Evolutionary conservation across 2,888 invertebrate genomes (phyloP).

Genomic region (Temnothorax unifasciatus): DNA sequence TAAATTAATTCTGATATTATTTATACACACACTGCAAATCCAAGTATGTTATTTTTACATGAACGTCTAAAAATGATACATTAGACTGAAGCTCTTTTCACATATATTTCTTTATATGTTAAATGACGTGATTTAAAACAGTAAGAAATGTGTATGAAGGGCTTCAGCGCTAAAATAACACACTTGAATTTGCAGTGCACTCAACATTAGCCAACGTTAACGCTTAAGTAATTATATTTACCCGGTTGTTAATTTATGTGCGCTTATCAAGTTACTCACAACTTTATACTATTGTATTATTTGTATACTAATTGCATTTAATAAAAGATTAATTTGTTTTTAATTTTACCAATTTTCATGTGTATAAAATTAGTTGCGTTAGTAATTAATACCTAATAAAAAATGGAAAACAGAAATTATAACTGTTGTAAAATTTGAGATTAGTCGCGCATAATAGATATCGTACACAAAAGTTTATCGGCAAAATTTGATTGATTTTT

Average conservation of each 20-base stretch:
- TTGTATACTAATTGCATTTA: not conserved
- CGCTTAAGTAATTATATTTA: not conserved
- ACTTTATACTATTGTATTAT: not conserved
- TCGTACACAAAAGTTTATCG: not conserved
- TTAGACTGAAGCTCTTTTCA: no score
- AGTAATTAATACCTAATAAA: not conserved
- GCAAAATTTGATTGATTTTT: not conserved
- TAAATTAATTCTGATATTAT: constrained; percentile 19
- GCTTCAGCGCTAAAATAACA: no score
- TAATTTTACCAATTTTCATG: not conserved
- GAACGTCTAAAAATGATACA: no score
- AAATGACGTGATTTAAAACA: no score
- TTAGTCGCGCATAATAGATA: not conserved
- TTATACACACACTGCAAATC: not conserved
- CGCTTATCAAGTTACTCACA: not conserved
- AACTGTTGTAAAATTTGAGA: not conserved
- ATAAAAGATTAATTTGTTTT: constrained; percentile 9
- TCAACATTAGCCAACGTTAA: not conserved
- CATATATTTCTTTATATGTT: no score
- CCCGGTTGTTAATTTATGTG: not conserved
- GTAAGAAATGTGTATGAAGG: no score
- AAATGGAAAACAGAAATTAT: not conserved
- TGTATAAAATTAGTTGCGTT: not conserved
- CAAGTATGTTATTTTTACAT: no score
- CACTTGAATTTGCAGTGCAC: no score